Evolutionary conservation across 2,797 vertebrate species (phyloP), one percentile per base, ranked within the genome.

Genomic region (Hipposideros larvatus): DNA sequence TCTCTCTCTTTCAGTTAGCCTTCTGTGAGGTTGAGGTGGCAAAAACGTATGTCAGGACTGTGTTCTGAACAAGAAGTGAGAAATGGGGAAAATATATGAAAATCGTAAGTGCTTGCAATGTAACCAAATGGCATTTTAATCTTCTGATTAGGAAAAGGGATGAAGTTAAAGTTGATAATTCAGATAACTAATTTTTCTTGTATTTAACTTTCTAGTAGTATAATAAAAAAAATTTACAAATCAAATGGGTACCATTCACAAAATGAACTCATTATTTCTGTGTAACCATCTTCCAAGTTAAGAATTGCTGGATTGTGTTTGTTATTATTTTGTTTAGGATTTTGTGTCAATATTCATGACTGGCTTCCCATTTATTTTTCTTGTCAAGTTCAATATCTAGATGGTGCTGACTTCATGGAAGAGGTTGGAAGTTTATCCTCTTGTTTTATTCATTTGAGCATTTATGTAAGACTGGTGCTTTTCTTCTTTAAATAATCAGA

Each of bases 291-390:
- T 66, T 73, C 28, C 46, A 90, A 57, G 3, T 24, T 66, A 74
- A 73, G 65, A 79, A 26, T 55, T 65, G 9, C 26, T 85, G 41
- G 13, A 19, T 24, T 68, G 15, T 55, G 19, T 55, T 21, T 83
- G 24, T 61, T 87, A 71, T 31, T 53, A 74, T 61, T 94, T 78
- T 70, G n/a, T 90, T 84, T 78, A 71, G 31, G 71, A 78, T 46
- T 84, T 84, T 53, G 14, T 8, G 46, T 78, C 31, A 71, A 37
- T 78, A 71, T 37, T 84, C 31, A 78, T 6, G 14, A 48, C 19
- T 77, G 22, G n/a, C 24, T 19, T 55, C 5, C 51, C 41, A 41
- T 10, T 87, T 84, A 28, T 87, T 84, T 83, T 92, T 75, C 70
- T 77, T 70, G 19, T 19, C 22, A 70, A 84, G 43, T 63, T 78